Base-by-base conservation (phyloP, 2,888 invertebrate species). In the Anoncus sp. region DNA sequence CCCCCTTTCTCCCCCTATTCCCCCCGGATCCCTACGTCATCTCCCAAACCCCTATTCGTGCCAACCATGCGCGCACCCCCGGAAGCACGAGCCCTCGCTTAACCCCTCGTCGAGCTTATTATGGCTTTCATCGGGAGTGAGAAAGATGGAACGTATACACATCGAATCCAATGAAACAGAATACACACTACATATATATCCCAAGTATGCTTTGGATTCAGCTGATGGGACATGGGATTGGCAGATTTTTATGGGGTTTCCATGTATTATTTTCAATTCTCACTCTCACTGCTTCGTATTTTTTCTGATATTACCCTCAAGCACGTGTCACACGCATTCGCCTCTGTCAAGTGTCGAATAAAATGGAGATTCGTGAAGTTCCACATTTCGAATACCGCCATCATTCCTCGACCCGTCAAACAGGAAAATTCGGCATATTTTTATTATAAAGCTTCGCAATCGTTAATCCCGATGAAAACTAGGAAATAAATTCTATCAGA, bases 61-160 rank as follows among this genome's bases (percentile, higher is more conserved):
- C 53, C 71, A 66, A 63, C 75, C 49, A 63, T 75, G 75, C 74
- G 71, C 80, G 71, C 69, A 66, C 77, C 77, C 82, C 77, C 79
- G 79, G 79, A 79, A 79, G 79, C 72, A 27, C 67, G 72, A 75
- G 79, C 86, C 82, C 82, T 80, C 80, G 84, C 81, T 81, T 86
- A 85, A 85, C 86, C 79, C 86, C 85, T 82, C 85, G 84, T 67
- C 79, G 82, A 77, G 85, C 87, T 88, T 87, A 88, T 87, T 88
- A 87, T 85, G 84, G 82, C 78, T 27, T 14, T 71, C 51, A 40
- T 43, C 53, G 75, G 59, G 77, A 75, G 70, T 27, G 60, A 77
- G 45, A 38, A 24, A 62, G 60, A 55, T 24, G 18, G 31, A 31
- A 22, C 27, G 16, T 12, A 31, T 10, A 20, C 20, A 59, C 45